Evolutionary conservation across 2,888 invertebrate genomes (phyloP).

Genomic region (Spisula solida): DNA sequence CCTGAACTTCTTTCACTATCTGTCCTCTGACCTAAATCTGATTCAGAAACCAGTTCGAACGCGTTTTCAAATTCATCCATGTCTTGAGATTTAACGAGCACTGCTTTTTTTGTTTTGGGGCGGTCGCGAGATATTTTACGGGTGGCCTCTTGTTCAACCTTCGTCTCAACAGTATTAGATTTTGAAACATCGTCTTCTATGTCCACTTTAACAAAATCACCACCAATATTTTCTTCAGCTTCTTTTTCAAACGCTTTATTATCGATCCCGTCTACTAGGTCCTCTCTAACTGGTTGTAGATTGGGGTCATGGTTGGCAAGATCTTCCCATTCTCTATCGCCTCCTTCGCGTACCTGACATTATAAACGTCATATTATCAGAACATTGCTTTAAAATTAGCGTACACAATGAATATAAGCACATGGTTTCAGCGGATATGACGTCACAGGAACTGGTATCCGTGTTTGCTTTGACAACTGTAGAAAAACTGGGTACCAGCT

Average conservation of each 20-base stretch:
- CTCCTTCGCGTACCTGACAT: conserved; percentile 45
- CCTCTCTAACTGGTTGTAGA: conserved; percentile 43
- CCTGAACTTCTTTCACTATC: conserved; percentile 64
- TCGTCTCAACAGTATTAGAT: background rate
- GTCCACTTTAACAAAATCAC: background rate
- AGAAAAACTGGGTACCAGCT: too few species aligned
- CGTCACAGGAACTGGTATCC: too few species aligned
- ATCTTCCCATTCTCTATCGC: conserved; percentile 43
- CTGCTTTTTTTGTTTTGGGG: conserved; percentile 54
- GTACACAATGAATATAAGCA: too few species aligned
- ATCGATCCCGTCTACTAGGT: conserved; percentile 30
- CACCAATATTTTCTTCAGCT: background rate
- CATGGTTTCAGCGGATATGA: too few species aligned
- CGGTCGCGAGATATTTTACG: conserved; percentile 41
- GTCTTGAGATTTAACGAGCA: conserved; percentile 52
- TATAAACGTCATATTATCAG: background rate
- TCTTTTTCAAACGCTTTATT: conserved; percentile 36
- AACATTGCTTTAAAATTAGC: background rate
- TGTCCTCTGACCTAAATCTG: conserved; percentile 58
- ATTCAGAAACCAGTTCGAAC: conserved; percentile 61
- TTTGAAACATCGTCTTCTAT: background rate
- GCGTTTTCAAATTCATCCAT: conserved; percentile 58
- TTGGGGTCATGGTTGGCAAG: conserved; percentile 29
- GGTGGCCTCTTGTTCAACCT: background rate
- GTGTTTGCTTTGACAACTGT: too few species aligned